Percentiles rank a stretch among this genome's conserved stretches.
These are phyloP conservation scores for Hippocampus abdominalis DNA, from an alignment of 2,113 vertebrate genomes.

Conservation along the genomic window DNA sequence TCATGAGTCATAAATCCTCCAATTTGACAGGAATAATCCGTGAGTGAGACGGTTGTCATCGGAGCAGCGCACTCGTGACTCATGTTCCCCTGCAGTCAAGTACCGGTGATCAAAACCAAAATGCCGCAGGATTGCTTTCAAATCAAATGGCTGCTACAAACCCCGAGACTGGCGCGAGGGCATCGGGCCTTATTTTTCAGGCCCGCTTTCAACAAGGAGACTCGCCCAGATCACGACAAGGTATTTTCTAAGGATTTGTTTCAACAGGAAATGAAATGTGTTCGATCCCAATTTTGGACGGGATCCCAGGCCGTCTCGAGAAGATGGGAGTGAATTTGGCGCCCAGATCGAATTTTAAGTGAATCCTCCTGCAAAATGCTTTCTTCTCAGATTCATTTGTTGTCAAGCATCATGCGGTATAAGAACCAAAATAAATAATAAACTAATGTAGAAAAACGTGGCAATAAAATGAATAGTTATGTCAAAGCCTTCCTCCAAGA, in stretches of 20 bases:
- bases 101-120: conserved; percentile 13
- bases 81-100: conserved; percentile 27
- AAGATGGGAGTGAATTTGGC: neutral
- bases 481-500: neutral
- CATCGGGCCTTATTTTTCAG: neutral
- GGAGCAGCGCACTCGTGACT: conserved; percentile 41
- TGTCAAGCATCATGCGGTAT: too few relatives aligned
- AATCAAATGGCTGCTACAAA: neutral
- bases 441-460: neutral
- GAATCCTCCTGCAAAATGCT: neutral
- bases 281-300: neutral
- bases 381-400: neutral
- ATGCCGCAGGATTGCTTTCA: conserved; percentile 17
- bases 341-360: neutral
- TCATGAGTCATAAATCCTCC: conserved; percentile 37
- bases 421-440: neutral
- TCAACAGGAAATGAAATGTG: conserved; percentile 46
- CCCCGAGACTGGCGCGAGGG: neutral
- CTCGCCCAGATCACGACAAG: conserved; percentile 20
- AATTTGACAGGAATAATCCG: conserved; percentile 24
- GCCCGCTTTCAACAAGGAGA: conserved; percentile 1
- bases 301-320: neutral
- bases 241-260: conserved; percentile 48
- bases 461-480: neutral
- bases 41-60: conserved; percentile 10